Base-by-base conservation (phyloP, 2,797 vertebrate genomes). In the Orestias chungarensis region DNA sequence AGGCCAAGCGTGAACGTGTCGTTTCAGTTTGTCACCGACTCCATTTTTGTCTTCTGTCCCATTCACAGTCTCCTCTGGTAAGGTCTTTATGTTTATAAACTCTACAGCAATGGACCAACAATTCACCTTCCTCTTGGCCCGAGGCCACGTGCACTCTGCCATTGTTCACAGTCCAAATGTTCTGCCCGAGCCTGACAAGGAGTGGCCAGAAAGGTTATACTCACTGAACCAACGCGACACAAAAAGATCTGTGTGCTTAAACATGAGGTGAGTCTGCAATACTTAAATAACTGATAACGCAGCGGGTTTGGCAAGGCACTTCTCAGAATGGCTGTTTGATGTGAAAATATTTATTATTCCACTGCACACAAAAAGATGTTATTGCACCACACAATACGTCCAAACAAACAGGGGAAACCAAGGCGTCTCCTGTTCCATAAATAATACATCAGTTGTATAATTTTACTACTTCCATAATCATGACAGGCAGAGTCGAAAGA, bases 71-170 rank as follows among this genome's bases (percentile, higher is more conserved):
- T 78, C 68, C 75, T 75, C 72, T 77, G 25, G 81, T 68, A 50
- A 61, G 82, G 71, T 55, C 44, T 55, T 25, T 62, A 40, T 44
- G 64, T 68, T 76, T 79, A 66, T 50, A 76, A 76, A 75, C 23
- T 88, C 55, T 78, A 64, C 65, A 73, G 69, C 33, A 0, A 85
- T 20, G 50, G 82, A 85, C 77, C 87, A 91, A 91, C 91, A 89
- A 90, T 88, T 87, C 84, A 91, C 86, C 86, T 91, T 93, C 91
- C 90, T 91, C 73, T 90, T 92, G 93, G 93, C 89, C 70, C 25
- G 27, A 61, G 42, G 89, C 91, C 91, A 93, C 54, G 40, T 79
- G 68, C 74, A 78, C 86, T 86, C 78, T 81, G 77, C 86, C 83
- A 89, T 88, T 92, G 91, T 91, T 89, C 76, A 83, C 64, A 74